phyloP scores from a whole-genome alignment of 1,140 invertebrate species.

The Drosophila takahashii region DNA sequence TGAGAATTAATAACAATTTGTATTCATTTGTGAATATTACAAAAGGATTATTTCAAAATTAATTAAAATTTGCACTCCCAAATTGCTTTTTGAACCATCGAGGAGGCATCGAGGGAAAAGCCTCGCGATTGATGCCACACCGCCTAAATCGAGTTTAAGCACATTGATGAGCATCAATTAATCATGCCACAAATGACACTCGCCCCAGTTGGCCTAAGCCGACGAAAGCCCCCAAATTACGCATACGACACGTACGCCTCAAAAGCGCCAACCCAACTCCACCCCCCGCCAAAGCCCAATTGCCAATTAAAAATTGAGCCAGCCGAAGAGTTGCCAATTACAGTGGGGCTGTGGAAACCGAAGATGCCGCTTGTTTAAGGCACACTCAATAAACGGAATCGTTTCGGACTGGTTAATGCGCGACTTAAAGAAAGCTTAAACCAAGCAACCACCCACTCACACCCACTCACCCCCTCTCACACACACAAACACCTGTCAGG shows the following conservation, averaged over 20 bases:
- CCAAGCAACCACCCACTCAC: background rate
- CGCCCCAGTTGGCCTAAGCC: slow-evolving; percentile 61
- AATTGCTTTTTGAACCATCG: slow-evolving; percentile 23
- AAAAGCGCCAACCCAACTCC: slow-evolving; percentile 6
- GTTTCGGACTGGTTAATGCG: slow-evolving; percentile 58
- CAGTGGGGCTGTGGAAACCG: slow-evolving; percentile 45
- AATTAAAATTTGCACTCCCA: slow-evolving; percentile 76
- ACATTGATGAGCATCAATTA: slow-evolving; percentile 81
- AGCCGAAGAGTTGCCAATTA: slow-evolving; percentile 55
- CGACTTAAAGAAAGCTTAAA: slow-evolving; percentile 58
- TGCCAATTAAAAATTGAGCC: slow-evolving; percentile 73
- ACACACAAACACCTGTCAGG: slow-evolving; percentile 34
- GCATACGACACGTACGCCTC: slow-evolving; percentile 75
- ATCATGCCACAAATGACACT: slow-evolving; percentile 72
- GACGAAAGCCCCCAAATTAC: slow-evolving; percentile 71
- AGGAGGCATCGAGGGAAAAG: background rate
- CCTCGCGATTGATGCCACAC: slow-evolving; percentile 59
- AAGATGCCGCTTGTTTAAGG: slow-evolving; percentile 51
- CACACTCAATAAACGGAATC: slow-evolving; percentile 77
- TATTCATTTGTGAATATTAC: slow-evolving; percentile 83
- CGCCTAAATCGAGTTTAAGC: slow-evolving; percentile 74
- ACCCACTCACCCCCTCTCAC: slow-evolving; percentile 13
- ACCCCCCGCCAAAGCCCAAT: slow-evolving; percentile 52
- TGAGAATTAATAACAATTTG: slow-evolving; percentile 82
- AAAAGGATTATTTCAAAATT: slow-evolving; percentile 81